Evolutionary conservation across 2,888 invertebrate species (phyloP).

Genomic region (Fissipunctia ypsillon): DNA sequence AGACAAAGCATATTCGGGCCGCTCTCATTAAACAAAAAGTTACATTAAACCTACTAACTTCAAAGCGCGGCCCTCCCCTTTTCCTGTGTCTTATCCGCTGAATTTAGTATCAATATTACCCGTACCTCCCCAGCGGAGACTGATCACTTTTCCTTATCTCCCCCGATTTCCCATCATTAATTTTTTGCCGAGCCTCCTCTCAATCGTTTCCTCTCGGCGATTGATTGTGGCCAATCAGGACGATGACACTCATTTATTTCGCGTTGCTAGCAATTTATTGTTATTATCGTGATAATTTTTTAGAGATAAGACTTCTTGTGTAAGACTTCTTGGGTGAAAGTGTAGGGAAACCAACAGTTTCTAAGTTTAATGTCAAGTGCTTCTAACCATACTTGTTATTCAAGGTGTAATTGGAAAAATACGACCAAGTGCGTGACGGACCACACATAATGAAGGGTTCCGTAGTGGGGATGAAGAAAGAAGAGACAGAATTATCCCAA

Average conservation of each 20-base stretch:
- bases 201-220: slow-evolving; percentile 73
- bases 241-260: slow-evolving; percentile 78
- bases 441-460: no score
- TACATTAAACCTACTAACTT: slow-evolving; percentile 52
- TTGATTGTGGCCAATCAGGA: slow-evolving; percentile 82
- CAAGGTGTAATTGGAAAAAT: not conserved
- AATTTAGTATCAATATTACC: slow-evolving; percentile 77
- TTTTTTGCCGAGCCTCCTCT: slow-evolving; percentile 77
- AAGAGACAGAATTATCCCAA: no score
- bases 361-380: no score
- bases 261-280: slow-evolving; percentile 71
- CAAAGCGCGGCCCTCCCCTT: slow-evolving; percentile 60
- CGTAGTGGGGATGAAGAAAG: no score
- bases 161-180: slow-evolving; percentile 82
- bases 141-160: slow-evolving; percentile 77
- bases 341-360: not conserved
- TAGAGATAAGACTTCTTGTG: slow-evolving; percentile 7
- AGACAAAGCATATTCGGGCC: slow-evolving; percentile 34
- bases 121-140: slow-evolving; percentile 68
- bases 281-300: slow-evolving; percentile 56
- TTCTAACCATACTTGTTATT: not conserved
- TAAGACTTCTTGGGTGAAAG: not conserved
- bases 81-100: slow-evolving; percentile 67
- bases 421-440: no score
- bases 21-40: slow-evolving; percentile 62